Percentiles rank a stretch among this genome's conserved stretches.
phyloP scores from a whole-genome alignment of 2,888 invertebrate species.

The Cryptus viduatorius region DNA sequence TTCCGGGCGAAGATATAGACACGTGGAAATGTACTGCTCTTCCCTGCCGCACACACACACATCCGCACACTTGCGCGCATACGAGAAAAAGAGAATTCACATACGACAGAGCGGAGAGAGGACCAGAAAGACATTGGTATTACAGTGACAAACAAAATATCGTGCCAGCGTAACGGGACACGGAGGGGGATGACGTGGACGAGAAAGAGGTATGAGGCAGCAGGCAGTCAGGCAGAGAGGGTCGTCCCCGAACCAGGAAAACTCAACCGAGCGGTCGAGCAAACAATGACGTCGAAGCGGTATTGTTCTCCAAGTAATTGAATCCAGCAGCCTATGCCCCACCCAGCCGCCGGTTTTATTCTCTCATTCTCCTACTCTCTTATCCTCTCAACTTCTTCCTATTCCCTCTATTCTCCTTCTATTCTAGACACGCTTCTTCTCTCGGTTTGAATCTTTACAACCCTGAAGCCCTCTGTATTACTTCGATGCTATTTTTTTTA shows the following conservation, averaged over 20 bases:
- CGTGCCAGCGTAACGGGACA: constrained; percentile 77
- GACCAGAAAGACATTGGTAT: constrained; percentile 73
- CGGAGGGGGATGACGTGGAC: constrained; percentile 61
- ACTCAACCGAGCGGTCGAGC: constrained; percentile 81
- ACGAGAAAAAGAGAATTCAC: constrained; percentile 46
- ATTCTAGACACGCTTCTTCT: constrained; percentile 53
- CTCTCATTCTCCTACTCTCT: constrained; percentile 68
- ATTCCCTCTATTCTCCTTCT: constrained; percentile 58
- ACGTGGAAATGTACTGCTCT: constrained; percentile 63
- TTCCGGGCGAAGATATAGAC: constrained; percentile 60
- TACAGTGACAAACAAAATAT: constrained; percentile 82
- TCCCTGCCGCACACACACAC: constrained; percentile 39
- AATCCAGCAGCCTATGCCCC: constrained; percentile 76
- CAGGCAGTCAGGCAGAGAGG: constrained; percentile 64
- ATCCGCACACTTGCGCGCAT: neutral
- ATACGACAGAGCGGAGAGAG: constrained; percentile 26
- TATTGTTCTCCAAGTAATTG: constrained; percentile 85
- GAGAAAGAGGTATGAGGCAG: constrained; percentile 59
- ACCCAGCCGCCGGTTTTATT: constrained; percentile 74
- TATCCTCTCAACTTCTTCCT: constrained; percentile 64
- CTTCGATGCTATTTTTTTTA: constrained; percentile 27
- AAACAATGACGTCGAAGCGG: constrained; percentile 83
- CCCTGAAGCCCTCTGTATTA: constrained; percentile 59
- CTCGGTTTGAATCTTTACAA: constrained; percentile 69
- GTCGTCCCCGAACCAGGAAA: constrained; percentile 79